A percentile compares a stretch with the other conserved stretches of the same genome.
Conservation (phyloP, 2,113 vertebrate species). For the Zapornia atra region DNA sequence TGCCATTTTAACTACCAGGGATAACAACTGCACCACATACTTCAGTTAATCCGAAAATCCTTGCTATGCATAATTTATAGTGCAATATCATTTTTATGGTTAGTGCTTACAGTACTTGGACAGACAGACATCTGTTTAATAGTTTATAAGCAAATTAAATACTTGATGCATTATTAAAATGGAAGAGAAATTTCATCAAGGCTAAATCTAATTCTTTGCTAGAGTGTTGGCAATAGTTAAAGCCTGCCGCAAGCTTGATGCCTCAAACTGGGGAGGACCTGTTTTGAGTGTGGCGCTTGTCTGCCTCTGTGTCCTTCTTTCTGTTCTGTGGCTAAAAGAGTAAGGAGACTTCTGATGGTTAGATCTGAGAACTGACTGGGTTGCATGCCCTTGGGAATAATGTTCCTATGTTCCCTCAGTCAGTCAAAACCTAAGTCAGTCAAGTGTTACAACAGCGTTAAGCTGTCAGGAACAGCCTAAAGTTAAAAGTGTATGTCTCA, state of each 20-base stretch:
- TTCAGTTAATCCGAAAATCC: constrained; percentile 18
- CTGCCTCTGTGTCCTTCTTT: neutral
- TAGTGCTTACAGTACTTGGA: constrained; percentile 27
- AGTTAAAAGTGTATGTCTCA: neutral
- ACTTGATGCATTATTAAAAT: constrained; percentile 20
- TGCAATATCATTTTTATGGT: neutral
- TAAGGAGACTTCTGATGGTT: neutral
- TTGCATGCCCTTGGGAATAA: neutral
- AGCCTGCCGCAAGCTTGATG: neutral
- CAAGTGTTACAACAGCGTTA: neutral
- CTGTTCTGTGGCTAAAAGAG: neutral
- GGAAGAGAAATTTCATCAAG: constrained; percentile 7
- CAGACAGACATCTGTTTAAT: constrained; percentile 42
- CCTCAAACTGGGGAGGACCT: neutral
- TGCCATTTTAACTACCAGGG: neutral
- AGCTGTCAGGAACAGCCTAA: neutral
- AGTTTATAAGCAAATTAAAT: constrained; percentile 49
- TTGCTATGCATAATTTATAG: constrained; percentile 35
- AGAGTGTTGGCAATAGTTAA: neutral
- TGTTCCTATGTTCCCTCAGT: neutral
- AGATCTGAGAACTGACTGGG: neutral
- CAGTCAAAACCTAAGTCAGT: neutral
- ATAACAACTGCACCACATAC: neutral
- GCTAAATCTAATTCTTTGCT: neutral
- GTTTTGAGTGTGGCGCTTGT: neutral